Conservation (phyloP, 1,140 invertebrate genomes). For the Nautilus pompilius region DNA sequence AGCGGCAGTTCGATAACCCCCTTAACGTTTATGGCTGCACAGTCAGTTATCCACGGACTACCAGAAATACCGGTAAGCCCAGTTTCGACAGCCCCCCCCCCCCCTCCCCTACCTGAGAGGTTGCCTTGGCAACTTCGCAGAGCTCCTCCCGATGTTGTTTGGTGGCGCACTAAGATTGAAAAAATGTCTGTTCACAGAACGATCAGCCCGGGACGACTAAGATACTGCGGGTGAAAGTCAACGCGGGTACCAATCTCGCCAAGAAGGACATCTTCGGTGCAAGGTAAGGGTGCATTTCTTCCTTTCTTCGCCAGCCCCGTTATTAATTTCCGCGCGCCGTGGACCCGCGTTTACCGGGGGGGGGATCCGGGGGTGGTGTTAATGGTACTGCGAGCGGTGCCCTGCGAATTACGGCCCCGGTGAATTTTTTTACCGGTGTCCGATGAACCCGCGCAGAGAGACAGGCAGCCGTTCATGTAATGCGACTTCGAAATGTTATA, state of each 20-base stretch:
- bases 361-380: too few species aligned
- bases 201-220: constrained; percentile 31
- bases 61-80: constrained; percentile 21
- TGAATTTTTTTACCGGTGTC: too few species aligned
- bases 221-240: constrained; percentile 60
- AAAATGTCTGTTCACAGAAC: constrained; percentile 25
- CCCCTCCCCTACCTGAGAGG: background rate
- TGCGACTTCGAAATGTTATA: too few species aligned
- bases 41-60: constrained; percentile 25
- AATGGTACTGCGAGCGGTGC: too few species aligned
- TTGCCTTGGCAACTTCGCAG: background rate
- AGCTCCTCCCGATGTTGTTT: background rate
- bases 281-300: constrained; percentile 64
- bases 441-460: too few species aligned
- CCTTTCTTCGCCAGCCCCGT: constrained; percentile 25
- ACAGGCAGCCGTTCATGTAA: too few species aligned
- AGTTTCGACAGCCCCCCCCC: background rate
- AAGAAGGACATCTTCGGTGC: constrained; percentile 99
- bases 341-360: too few species aligned
- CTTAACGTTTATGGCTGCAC: constrained; percentile 29
- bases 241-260: constrained; percentile 84
- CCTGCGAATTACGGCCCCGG: too few species aligned
- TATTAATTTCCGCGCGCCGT: too few species aligned
- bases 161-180: background rate
- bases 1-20: too few species aligned